phyloP scores from a whole-genome alignment of 2,797 vertebrate genomes.

The Cynodonichthys magdalenae region DNA sequence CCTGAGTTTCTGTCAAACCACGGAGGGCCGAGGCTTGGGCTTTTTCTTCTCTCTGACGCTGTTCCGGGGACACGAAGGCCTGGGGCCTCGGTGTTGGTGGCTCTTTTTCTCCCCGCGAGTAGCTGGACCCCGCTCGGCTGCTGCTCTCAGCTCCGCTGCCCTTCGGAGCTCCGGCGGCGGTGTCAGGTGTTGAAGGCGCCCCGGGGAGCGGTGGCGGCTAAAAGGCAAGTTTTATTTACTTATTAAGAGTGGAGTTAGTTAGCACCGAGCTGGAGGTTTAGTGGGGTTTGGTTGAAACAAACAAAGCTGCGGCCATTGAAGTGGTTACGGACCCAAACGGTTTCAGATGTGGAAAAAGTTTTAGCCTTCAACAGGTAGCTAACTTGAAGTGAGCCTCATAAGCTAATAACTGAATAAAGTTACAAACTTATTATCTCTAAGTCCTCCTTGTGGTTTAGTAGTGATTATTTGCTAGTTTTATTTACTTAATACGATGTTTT shows the following conservation, averaged over 20 bases:
- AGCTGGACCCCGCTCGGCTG: slow-evolving; percentile 65
- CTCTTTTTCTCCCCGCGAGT: slow-evolving; percentile 61
- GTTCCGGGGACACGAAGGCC: slow-evolving; percentile 73
- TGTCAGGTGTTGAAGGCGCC: slow-evolving; percentile 79
- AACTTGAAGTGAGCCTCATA: slow-evolving; percentile 36
- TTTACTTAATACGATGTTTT: slow-evolving; percentile 40
- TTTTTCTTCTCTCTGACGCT: slow-evolving; percentile 52
- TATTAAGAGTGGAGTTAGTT: slow-evolving; percentile 14
- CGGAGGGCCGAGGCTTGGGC: slow-evolving; percentile 53
- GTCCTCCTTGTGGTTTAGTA: background rate
- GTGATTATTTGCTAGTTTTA: background rate
- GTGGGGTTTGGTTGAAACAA: background rate
- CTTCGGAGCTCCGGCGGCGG: slow-evolving; percentile 76
- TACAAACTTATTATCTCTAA: background rate
- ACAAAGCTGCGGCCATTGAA: background rate
- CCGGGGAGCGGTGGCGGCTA: slow-evolving; percentile 76
- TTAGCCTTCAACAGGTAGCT: slow-evolving; percentile 44
- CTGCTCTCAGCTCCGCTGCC: slow-evolving; percentile 73
- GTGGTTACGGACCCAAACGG: background rate
- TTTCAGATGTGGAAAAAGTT: slow-evolving; percentile 65
- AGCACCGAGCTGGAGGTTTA: background rate
- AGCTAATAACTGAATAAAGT: background rate
- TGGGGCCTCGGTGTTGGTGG: slow-evolving; percentile 72
- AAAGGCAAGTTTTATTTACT: slow-evolving; percentile 45
- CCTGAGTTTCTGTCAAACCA: slow-evolving; percentile 66